A percentile compares a stretch with the other conserved stretches of the same genome.
phyloP scores from a whole-genome alignment of 53 echinoderm and acorn worm species.

The Temnopleurus reevesii region DNA sequence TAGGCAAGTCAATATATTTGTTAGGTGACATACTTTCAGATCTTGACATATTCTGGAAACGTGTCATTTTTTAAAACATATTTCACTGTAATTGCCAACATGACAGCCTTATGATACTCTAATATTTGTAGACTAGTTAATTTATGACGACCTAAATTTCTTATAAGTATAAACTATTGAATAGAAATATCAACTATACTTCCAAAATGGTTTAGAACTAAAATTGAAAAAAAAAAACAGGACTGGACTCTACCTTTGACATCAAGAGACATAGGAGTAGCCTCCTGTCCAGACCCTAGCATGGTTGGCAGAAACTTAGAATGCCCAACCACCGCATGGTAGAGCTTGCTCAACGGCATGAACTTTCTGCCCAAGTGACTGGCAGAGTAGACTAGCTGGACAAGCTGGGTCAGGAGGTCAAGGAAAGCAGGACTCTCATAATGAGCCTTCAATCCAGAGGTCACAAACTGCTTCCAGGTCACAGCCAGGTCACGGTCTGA shows the following conservation, averaged over 20 bases:
- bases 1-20: no score
- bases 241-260: constrained; percentile 68
- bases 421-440: constrained; percentile 63
- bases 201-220: no score
- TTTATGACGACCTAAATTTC: no score
- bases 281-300: constrained; percentile 66
- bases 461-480: constrained; percentile 79
- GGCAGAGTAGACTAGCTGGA: constrained; percentile 64
- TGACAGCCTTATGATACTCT: no score
- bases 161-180: no score
- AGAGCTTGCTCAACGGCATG: constrained; percentile 68
- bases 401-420: constrained; percentile 59
- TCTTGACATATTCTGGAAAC: no score
- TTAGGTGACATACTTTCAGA: no score
- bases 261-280: background rate
- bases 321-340: constrained; percentile 86
- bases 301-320: constrained; percentile 84
- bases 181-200: no score
- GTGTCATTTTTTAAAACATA: no score
- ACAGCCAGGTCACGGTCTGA: constrained; percentile 26
- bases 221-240: no score
- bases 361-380: constrained; percentile 32
- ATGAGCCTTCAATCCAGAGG: constrained; percentile 69
- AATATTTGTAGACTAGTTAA: no score
- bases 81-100: no score